Base-by-base conservation (phyloP, 2,113 vertebrate species). In the Corythornis madagascariensis region DNA sequence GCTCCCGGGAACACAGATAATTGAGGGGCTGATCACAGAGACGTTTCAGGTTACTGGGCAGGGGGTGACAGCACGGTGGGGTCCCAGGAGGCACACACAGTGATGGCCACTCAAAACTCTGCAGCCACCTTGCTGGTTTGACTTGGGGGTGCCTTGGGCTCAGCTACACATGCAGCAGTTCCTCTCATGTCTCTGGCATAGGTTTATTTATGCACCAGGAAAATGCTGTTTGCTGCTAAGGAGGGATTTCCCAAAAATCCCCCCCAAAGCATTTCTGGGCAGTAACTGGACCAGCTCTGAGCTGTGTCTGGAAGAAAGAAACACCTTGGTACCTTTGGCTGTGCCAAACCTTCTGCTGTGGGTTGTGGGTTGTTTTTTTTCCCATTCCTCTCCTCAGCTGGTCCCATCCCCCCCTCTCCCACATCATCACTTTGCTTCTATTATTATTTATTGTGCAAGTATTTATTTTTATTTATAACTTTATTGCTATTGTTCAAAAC, bases 161-260 rank as follows among this genome's bases (percentile, higher is more conserved):
- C 35, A 4, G 65, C 42, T 25, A 2, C 3, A 3, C 42, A 1
- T 0, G 2, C 0, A 0, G 16, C 48, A 5, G 47, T 1, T 31
- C 31, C 47, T 22, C 22, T 42, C 0, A 5, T 17, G 0, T 1
- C 29, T 35, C 73, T 2, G 28, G 2, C 0, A 1, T 0, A 3
- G 10, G 13, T 16, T 64, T 35, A 7, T 47, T n/a, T 11, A 1
- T 1, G 0, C 3, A 0, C 6, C 2, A 29, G 63, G 53, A 22
- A 59, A 25, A 50, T 1, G 38, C 31, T 4, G 0, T 16, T 55
- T 14, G 1, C 3, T 6, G 33, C 69, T 6, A 1, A 21, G 57
- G 31, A 4, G 1, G 67, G 13, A 53, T 66, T 50, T 67, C 81
- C 92, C 87, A 14, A 19, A 48, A 1, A 4, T 33, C 73, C 61